phyloP scores from a whole-genome alignment of 1,140 invertebrate species.

The Panagrolaimus sp. region DNA sequence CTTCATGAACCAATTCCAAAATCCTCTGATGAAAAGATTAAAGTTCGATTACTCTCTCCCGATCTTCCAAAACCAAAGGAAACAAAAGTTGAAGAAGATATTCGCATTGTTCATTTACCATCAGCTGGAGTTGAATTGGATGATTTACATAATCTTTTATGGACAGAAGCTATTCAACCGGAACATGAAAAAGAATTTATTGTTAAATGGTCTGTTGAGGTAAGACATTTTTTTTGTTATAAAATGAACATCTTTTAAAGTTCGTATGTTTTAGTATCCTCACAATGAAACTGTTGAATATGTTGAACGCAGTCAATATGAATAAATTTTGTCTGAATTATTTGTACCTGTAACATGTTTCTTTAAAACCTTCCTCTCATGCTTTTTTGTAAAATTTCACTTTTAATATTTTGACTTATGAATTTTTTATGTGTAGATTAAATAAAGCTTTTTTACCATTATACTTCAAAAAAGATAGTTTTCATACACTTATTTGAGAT shows the following conservation, averaged over 20 bases:
- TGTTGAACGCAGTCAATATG: background rate
- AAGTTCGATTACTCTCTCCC: slow-evolving; percentile 59
- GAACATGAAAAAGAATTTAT: slow-evolving; percentile 42
- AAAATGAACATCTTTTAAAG: too few species aligned
- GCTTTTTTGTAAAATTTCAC: too few species aligned
- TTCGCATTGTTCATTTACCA: slow-evolving; percentile 22
- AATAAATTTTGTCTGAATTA: too few species aligned
- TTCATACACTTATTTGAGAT: too few species aligned
- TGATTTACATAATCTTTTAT: slow-evolving; percentile 60
- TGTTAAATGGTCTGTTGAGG: slow-evolving; percentile 37
- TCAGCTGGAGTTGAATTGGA: slow-evolving; percentile 47
- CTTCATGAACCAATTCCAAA: slow-evolving; percentile 60
- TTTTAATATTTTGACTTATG: too few species aligned
- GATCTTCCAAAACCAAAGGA: slow-evolving; percentile 29
- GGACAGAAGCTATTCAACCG: slow-evolving; percentile 53
- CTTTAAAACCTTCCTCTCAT: too few species aligned
- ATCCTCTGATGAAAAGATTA: slow-evolving; percentile 61
- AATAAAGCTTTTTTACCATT: too few species aligned
- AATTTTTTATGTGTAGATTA: too few species aligned
- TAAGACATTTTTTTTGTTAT: too few species aligned
- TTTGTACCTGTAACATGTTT: too few species aligned
- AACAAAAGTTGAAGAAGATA: slow-evolving; percentile 17
- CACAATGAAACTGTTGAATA: slow-evolving; percentile 7
- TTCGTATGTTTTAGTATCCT: too few species aligned
- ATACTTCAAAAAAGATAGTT: too few species aligned